Evolutionary conservation across 2,113 vertebrate genomes (phyloP), one percentile per base, ranked within the genome.

Genomic region (Rostratula benghalensis): DNA sequence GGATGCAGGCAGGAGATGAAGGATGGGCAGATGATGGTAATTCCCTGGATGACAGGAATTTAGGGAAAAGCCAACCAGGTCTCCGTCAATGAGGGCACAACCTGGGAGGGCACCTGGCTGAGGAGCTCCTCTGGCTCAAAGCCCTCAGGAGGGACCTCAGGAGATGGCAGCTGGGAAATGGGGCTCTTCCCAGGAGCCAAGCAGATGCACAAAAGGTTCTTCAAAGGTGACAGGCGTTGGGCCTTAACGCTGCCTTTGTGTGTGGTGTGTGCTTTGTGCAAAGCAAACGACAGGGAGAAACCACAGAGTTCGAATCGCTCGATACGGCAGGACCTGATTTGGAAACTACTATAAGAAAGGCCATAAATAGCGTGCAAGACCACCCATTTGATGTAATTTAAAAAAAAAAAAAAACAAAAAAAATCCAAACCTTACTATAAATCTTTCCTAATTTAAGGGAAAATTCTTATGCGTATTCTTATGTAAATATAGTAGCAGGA

Each of bases 91-190:
- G n/a, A 53, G 35, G 37, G 11, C 80, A 68, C 60, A 78, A 84
- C 2, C n/a, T 27, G 50, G 24, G 54, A 53, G 48, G 73, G 43
- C 87, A 94, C 80, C 78, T 75, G 77, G 63, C 67, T 80, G 84
- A 87, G 84, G 50, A 79, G 59, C 35, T 83, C 12, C 76, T 59
- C 65, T 19, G 31, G 73, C 74, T 87, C 75, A 23, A 53, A 93
- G 51, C 43, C 82, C 68, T 54, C 59, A 67, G 75, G 79, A 94
- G 71, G n/a, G 79, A 35, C 71, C 50, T 61, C 7, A 50, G 90
- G 93, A 93, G 81, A 35, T 6, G 65, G 94, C 83, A 89, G 68
- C 69, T 78, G 93, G 85, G 76, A 93, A 87, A 90, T 12, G 12
- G 1, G 1, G 35, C 67, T 88, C 85, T 92, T 65, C 53, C 63